Evolutionary conservation across 2,113 vertebrate genomes (phyloP).

Genomic region (Salvator merianae): DNA sequence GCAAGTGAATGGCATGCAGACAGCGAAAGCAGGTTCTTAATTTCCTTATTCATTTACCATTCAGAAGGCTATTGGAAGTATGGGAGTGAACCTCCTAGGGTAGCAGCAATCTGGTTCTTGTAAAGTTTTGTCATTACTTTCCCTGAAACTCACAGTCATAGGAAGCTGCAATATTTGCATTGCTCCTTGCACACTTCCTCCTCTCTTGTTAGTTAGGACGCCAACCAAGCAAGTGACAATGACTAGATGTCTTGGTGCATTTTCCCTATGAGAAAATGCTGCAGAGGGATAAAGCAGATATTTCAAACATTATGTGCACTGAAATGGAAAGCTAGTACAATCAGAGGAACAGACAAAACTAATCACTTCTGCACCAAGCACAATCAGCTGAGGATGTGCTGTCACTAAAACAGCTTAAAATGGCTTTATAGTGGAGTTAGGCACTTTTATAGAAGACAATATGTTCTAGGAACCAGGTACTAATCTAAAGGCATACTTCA

Average conservation of each 20-base stretch:
- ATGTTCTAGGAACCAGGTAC: not conserved
- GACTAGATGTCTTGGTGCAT: not conserved
- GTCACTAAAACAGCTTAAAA: not conserved
- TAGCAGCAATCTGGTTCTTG: not conserved
- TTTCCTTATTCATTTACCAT: not conserved
- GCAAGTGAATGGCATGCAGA: not conserved
- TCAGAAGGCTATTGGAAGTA: not conserved
- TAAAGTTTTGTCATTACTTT: not conserved
- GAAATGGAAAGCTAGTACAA: too few species aligned
- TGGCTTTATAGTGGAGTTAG: not conserved
- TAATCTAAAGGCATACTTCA: not conserved
- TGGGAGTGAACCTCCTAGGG: not conserved
- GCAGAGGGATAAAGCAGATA: too few species aligned
- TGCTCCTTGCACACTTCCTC: not conserved
- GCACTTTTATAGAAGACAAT: not conserved
- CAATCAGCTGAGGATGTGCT: not conserved
- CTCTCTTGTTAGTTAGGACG: not conserved
- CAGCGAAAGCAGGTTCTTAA: accelerated
- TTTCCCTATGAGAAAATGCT: not conserved
- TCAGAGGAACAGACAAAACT: too few species aligned
- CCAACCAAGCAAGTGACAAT: not conserved
- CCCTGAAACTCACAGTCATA: not conserved
- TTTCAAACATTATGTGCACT: too few species aligned
- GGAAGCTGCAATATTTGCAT: not conserved
- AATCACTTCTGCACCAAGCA: too few species aligned